Percentiles rank a stretch among this genome's conserved stretches.
Conservation (phyloP, 2,888 invertebrate species). For the Chrysotoxum bicinctum region DNA sequence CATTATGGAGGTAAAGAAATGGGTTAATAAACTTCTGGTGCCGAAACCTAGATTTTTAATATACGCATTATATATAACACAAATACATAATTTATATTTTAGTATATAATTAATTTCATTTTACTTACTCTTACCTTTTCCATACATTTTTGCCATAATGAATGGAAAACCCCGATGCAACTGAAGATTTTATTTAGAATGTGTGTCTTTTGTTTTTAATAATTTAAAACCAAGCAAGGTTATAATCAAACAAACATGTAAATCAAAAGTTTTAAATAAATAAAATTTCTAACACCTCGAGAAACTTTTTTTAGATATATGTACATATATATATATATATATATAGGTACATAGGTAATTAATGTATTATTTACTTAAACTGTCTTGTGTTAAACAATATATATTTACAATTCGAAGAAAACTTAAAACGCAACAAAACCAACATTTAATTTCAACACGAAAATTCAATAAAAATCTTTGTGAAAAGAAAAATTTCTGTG, state of each 20-base stretch:
- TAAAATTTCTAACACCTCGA: slow-evolving; percentile 39
- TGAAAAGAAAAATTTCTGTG: slow-evolving; percentile 42
- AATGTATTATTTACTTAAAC: slow-evolving; percentile 4
- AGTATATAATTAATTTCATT: slow-evolving; percentile 57
- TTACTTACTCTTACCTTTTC: slow-evolving; percentile 83
- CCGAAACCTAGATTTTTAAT: neutral
- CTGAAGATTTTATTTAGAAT: slow-evolving; percentile 50
- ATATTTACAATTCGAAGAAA: slow-evolving; percentile 66
- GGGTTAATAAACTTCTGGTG: neutral
- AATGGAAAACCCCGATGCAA: slow-evolving; percentile 73
- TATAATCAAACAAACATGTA: slow-evolving; percentile 65
- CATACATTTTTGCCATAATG: slow-evolving; percentile 82
- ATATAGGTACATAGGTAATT: neutral
- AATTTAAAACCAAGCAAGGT: slow-evolving; percentile 55
- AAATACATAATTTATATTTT: slow-evolving; percentile 30
- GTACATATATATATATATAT: neutral
- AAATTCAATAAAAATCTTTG: slow-evolving; percentile 27
- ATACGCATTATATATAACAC: neutral
- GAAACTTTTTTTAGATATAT: slow-evolving; percentile 18
- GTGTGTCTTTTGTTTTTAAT: slow-evolving; percentile 31
- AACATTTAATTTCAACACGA: slow-evolving; percentile 56
- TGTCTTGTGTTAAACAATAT: slow-evolving; percentile 31
- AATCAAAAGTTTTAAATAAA: slow-evolving; percentile 47
- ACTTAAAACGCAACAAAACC: slow-evolving; percentile 39
- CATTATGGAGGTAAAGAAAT: neutral